phyloP scores from a whole-genome alignment of 2,797 vertebrate species.

The Peromyscus melanophrys region DNA sequence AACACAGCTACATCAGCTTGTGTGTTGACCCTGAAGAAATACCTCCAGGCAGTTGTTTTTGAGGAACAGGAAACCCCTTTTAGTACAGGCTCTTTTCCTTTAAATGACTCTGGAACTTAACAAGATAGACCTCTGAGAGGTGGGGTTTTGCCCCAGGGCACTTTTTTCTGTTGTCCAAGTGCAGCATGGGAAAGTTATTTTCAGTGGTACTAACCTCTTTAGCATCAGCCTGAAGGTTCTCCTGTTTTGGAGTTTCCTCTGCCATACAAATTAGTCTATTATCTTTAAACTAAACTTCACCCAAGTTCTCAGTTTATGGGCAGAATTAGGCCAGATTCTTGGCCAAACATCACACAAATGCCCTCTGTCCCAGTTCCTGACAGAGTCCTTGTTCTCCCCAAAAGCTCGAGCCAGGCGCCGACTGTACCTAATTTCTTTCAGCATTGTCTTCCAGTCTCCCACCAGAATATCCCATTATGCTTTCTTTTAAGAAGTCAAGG shows the following conservation, averaged over 20 bases:
- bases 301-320: not conserved
- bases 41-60: not conserved
- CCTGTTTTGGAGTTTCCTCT: not conserved
- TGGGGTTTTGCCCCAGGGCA: not conserved
- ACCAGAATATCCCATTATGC: not conserved
- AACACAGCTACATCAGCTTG: not conserved
- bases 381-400: not conserved
- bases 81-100: not conserved
- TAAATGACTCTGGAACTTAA: not conserved
- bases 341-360: not conserved
- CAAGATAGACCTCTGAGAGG: too few relatives aligned
- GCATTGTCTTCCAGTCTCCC: not conserved
- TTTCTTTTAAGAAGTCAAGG: not conserved
- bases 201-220: not conserved
- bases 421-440: not conserved
- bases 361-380: too few relatives aligned
- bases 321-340: not conserved
- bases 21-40: not conserved
- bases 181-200: not conserved
- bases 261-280: not conserved
- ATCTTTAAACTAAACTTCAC: not conserved
- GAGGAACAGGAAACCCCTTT: not conserved
- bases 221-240: not conserved
- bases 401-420: too few relatives aligned
- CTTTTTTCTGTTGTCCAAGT: not conserved